phyloP scores from a whole-genome alignment of 2,888 invertebrate species.

The Girardia tigrina region DNA sequence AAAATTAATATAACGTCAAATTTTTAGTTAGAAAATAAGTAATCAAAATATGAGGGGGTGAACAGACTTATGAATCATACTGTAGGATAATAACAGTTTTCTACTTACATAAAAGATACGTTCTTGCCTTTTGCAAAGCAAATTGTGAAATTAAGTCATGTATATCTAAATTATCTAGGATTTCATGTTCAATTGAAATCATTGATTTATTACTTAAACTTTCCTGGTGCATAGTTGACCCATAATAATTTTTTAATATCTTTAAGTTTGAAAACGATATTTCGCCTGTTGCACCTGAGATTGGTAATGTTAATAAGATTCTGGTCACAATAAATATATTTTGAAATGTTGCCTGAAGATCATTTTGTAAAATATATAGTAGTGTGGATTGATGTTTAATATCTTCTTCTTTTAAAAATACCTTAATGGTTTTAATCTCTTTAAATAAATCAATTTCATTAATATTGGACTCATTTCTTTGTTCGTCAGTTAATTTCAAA shows the following conservation, averaged over 20 bases:
- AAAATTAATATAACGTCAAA: no score
- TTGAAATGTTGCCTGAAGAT: background rate
- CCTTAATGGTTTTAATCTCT: background rate
- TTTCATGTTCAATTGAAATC: background rate
- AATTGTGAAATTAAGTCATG: background rate
- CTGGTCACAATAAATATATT: background rate
- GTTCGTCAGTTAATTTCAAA: background rate
- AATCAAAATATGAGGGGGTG: no score
- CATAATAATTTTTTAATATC: background rate
- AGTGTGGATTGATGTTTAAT: background rate
- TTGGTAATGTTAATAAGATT: background rate
- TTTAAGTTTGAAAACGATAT: background rate
- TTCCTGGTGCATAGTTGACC: background rate
- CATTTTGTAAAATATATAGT: no score
- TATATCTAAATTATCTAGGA: background rate
- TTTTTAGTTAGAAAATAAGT: no score
- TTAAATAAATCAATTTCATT: background rate
- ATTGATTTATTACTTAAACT: background rate
- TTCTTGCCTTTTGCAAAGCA: background rate
- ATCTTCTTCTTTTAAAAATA: background rate
- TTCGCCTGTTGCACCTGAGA: background rate
- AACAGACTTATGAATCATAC: no score
- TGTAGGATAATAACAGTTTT: background rate
- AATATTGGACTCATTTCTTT: background rate
- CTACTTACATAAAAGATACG: background rate